Base-by-base conservation (phyloP, 2,888 invertebrate genomes). In the Ommatoiulus sabulosus region DNA sequence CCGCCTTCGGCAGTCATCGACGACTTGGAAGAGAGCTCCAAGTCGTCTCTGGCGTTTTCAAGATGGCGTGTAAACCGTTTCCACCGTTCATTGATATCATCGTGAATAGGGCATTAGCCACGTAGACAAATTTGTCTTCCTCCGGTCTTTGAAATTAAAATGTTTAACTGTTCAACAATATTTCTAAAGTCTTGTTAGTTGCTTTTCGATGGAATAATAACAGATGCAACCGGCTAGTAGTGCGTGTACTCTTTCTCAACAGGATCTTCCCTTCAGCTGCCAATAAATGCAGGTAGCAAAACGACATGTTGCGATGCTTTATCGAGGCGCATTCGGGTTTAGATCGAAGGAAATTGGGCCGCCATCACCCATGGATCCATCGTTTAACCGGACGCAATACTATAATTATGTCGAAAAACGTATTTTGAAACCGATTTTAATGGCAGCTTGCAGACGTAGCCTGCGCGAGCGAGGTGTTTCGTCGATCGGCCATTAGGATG, bases 331-430 rank as follows among this genome's bases (percentile, higher is more conserved):
- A 10, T 63, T n/a, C 10, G 12, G 20, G 72, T 72, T 72, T 24
- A 10, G 72, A 72, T 72, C 72, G 72, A 72, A 72, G 72, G 72
- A 72, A 72, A 72, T 72, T 72, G 72, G 72, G 24, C 72, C 72
- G 24, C 72, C 72, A 72, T 72, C 72, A 24, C 24, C 24, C 72
- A 72, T 72, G 72, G 72, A 72, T 72, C 72, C 72, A 24, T 72
- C 72, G 72, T 72, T 72, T 72, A 72, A 8, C 72, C 24, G 72
- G 7, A 24, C 24, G 72, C n/a, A 72, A 8, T 24, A 72, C 72
- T 72, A 72, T 72, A 72, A 72, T 72, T 72, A 72, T 72, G 10
- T 2, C 24, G 24, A 72, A 72, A 52, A 72, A 10, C 72, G 10
- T 72, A 72, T 72, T 24, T 24, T 72, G 24, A 72, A 24, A 24